Evolutionary conservation across 2,113 vertebrate species (phyloP).

Genomic region (Equus przewalskii): DNA sequence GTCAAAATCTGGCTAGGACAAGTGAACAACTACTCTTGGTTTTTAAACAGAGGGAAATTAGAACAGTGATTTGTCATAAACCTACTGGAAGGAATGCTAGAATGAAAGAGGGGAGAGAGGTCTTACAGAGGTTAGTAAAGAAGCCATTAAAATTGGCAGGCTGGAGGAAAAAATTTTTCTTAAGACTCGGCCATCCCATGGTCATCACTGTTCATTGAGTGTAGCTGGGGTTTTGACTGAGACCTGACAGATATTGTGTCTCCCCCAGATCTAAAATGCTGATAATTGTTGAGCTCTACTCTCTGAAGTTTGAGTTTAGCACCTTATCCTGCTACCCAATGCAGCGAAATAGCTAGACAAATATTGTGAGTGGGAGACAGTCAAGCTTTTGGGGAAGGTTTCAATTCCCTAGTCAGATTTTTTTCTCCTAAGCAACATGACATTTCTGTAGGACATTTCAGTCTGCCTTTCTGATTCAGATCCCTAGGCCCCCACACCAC

Average conservation of each 20-base stretch:
- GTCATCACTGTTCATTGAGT: too few relatives aligned
- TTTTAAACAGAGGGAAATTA: too few relatives aligned
- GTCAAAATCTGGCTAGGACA: too few relatives aligned
- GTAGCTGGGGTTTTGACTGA: neutral
- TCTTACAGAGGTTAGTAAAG: neutral
- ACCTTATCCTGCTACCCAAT: neutral
- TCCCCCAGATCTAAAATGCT: neutral
- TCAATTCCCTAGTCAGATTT: neutral
- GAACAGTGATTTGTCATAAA: neutral
- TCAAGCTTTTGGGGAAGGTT: neutral
- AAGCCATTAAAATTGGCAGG: neutral
- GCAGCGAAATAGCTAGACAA: neutral
- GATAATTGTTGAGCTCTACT: neutral
- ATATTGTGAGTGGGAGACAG: neutral
- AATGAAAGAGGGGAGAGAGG: neutral
- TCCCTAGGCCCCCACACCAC: too few relatives aligned
- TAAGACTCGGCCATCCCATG: neutral
- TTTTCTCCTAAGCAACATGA: neutral
- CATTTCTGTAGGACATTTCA: too few relatives aligned
- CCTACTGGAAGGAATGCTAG: neutral
- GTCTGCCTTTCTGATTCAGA: too few relatives aligned
- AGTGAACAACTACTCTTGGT: too few relatives aligned
- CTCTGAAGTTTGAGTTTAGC: neutral
- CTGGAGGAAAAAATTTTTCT: neutral
- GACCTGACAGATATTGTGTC: neutral